Evolutionary conservation across 2,888 invertebrate species (phyloP).

Genomic region (Adineta ricciae): DNA sequence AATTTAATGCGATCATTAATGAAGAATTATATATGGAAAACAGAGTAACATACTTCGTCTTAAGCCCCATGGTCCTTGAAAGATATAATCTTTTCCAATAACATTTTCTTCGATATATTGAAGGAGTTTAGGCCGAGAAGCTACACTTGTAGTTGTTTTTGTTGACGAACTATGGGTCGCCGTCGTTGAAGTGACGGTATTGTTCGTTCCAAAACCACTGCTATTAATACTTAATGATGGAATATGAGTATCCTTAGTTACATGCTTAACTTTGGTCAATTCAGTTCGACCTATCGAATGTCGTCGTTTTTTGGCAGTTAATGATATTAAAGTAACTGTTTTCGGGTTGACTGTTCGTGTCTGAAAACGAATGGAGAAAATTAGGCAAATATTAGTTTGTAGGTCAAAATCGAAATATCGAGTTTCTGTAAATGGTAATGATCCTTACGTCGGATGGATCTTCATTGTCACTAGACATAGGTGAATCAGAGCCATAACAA

Average conservation of each 20-base stretch:
- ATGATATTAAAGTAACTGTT: neutral
- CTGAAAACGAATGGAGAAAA: neutral
- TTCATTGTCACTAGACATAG: neutral
- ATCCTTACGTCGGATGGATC: neutral
- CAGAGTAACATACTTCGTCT: conserved; percentile 53
- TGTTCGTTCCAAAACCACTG: no score
- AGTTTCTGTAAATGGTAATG: no score
- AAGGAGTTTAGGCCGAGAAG: conserved; percentile 54
- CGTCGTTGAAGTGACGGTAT: neutral
- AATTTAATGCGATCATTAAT: neutral
- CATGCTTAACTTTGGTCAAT: neutral
- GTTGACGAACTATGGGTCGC: neutral
- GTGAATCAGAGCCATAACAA: neutral
- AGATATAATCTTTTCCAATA: conserved; percentile 68
- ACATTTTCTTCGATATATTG: conserved; percentile 71
- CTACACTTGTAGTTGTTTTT: neutral
- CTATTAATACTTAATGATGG: neutral
- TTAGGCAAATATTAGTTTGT: no score
- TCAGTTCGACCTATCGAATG: neutral
- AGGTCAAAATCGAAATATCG: no score
- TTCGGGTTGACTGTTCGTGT: neutral
- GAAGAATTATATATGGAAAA: neutral
- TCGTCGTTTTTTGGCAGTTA: neutral
- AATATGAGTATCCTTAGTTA: neutral
- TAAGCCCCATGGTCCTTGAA: conserved; percentile 71